phyloP scores from a whole-genome alignment of 2,888 invertebrate genomes.

The Hydropsyche betteni region DNA sequence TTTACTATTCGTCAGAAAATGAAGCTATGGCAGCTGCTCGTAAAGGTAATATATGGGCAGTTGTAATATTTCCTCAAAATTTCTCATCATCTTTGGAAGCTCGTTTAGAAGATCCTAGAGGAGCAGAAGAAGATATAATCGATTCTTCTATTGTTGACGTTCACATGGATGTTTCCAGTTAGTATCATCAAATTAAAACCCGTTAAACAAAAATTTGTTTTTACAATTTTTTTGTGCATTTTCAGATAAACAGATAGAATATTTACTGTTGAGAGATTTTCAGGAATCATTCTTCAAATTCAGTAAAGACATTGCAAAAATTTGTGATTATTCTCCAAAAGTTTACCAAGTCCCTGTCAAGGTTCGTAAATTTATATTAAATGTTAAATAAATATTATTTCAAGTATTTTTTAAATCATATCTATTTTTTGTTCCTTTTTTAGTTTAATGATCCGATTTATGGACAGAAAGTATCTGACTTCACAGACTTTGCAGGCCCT shows the following conservation, averaged over 20 bases:
- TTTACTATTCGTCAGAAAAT: slow-evolving; percentile 66
- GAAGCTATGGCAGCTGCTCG: slow-evolving; percentile 73
- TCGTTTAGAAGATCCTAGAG: slow-evolving; percentile 69
- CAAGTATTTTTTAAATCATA: slow-evolving; percentile 53
- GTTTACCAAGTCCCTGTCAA: slow-evolving; percentile 70
- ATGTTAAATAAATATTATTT: slow-evolving; percentile 2
- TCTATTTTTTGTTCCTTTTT: slow-evolving; percentile 23
- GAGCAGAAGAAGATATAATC: slow-evolving; percentile 68
- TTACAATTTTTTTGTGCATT: slow-evolving; percentile 40
- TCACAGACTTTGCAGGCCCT: slow-evolving; percentile 95
- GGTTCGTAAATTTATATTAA: slow-evolving; percentile 56
- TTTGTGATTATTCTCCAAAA: slow-evolving; percentile 73
- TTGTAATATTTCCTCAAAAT: slow-evolving; percentile 77
- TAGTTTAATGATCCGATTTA: slow-evolving; percentile 79
- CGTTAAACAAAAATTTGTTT: not conserved
- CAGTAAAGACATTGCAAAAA: slow-evolving; percentile 68
- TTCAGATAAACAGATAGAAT: slow-evolving; percentile 89
- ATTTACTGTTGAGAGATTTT: slow-evolving; percentile 78
- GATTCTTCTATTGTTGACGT: slow-evolving; percentile 74
- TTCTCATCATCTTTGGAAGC: slow-evolving; percentile 76
- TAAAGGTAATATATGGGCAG: slow-evolving; percentile 79
- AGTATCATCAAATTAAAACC: slow-evolving; percentile 54
- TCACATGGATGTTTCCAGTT: slow-evolving; percentile 87
- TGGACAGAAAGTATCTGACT: slow-evolving; percentile 79
- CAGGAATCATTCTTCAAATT: slow-evolving; percentile 78